Evolutionary conservation across 2,888 invertebrate species (phyloP).

Genomic region (Perdita meconis): DNA sequence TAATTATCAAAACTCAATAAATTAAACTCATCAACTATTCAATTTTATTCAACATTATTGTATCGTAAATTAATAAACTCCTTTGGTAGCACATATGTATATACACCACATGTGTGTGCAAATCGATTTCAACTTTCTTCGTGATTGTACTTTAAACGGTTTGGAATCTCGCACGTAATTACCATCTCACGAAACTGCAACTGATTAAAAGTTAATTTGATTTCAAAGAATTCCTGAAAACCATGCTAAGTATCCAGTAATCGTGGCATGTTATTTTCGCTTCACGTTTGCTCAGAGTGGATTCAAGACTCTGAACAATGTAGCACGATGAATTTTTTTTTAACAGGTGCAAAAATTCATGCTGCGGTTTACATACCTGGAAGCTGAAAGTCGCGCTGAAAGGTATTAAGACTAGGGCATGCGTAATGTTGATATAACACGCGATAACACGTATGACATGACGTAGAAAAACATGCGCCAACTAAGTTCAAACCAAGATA

Average conservation of each 20-base stretch:
- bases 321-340: slow-evolving; percentile 26
- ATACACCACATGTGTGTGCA: too few species aligned
- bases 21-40: too few species aligned
- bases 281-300: neutral
- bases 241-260: too few species aligned
- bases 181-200: neutral
- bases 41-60: too few species aligned
- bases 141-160: too few species aligned
- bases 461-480: neutral
- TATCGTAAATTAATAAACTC: too few species aligned
- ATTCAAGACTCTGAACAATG: slow-evolving; percentile 6
- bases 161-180: too few species aligned
- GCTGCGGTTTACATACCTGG: slow-evolving; percentile 42
- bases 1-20: too few species aligned
- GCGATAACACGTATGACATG: neutral
- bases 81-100: too few species aligned
- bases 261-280: neutral
- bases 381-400: slow-evolving; percentile 32
- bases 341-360: slow-evolving; percentile 41
- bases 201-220: neutral
- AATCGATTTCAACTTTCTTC: too few species aligned
- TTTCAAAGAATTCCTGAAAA: neutral
- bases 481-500: neutral
- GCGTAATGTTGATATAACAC: neutral
- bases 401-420: slow-evolving; percentile 10